Conservation (phyloP, 64 coral and sea anemone species). For the Stylophora pistillata region DNA sequence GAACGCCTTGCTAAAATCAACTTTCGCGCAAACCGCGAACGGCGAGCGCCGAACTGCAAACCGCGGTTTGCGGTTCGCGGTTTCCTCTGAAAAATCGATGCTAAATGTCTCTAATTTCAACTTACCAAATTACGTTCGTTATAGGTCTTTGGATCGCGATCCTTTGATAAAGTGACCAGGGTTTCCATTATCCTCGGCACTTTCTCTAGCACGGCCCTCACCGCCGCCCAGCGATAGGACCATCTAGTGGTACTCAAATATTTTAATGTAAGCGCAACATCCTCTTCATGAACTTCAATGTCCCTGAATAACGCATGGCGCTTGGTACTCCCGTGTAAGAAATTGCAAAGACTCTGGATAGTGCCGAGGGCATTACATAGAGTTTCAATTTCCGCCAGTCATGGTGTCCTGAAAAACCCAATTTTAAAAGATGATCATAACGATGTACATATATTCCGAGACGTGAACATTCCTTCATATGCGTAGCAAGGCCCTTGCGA, state of each 20-base stretch:
- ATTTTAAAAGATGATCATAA: constrained; percentile 51
- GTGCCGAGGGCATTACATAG: constrained; percentile 26
- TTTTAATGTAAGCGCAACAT: constrained; percentile 3
- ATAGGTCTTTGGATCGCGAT: constrained; percentile 24
- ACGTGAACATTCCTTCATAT: constrained; percentile 5
- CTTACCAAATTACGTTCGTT: no score
- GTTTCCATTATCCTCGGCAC: constrained; percentile 21
- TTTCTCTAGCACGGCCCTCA: constrained; percentile 23
- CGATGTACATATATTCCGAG: constrained; percentile 44
- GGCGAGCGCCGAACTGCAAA: no score
- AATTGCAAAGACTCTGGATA: constrained; percentile 49
- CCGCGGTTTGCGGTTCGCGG: no score
- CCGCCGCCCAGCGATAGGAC: not conserved
- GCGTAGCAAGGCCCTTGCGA: constrained; percentile 17
- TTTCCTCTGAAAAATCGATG: no score
- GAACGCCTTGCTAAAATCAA: no score
- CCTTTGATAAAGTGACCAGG: constrained; percentile 30
- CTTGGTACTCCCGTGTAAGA: constrained; percentile 32
- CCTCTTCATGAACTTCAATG: constrained; percentile 29
- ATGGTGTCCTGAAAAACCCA: constrained; percentile 34
- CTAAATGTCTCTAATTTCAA: no score
- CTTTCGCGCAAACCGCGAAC: no score
- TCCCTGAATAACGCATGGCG: constrained; percentile 1
- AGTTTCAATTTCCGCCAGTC: no score
- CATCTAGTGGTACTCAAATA: no score